phyloP scores from a whole-genome alignment of 2,888 invertebrate species.

The Morpho achilles region DNA sequence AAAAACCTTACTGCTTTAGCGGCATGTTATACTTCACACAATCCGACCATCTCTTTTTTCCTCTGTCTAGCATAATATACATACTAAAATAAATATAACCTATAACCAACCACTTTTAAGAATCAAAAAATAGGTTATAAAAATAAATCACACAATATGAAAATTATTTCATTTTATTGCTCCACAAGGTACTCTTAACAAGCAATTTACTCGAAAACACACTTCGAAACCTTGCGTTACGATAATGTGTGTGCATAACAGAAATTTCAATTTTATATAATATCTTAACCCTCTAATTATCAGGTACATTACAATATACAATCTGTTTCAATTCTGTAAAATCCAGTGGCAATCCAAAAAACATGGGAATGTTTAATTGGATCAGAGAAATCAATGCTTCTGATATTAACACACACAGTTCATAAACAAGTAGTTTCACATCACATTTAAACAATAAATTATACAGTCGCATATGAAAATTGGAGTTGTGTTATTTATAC shows the following conservation, averaged over 20 bases:
- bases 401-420: slow-evolving; percentile 59
- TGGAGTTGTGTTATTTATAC: not conserved
- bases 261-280: slow-evolving; percentile 42
- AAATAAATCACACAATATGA: slow-evolving; percentile 49
- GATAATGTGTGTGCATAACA: slow-evolving; percentile 61
- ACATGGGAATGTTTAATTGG: slow-evolving; percentile 40
- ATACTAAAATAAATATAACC: too few relatives aligned
- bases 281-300: slow-evolving; percentile 53
- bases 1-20: too few relatives aligned
- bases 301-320: slow-evolving; percentile 63
- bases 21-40: too few relatives aligned
- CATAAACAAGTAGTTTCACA: slow-evolving; percentile 40
- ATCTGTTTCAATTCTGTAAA: slow-evolving; percentile 38
- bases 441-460: slow-evolving; percentile 13
- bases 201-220: slow-evolving; percentile 55
- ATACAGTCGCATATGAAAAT: slow-evolving; percentile 19
- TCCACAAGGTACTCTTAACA: slow-evolving; percentile 59
- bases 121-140: not conserved
- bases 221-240: slow-evolving; percentile 49
- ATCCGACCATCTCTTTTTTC: too few relatives aligned
- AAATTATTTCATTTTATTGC: slow-evolving; percentile 67
- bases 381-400: slow-evolving; percentile 39
- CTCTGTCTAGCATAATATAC: too few relatives aligned
- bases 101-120: too few relatives aligned
- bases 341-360: slow-evolving; percentile 40